Evolutionary conservation across 2,113 vertebrate species (phyloP), one percentile per base, ranked within the genome.

Genomic region (Numenius arquata): DNA sequence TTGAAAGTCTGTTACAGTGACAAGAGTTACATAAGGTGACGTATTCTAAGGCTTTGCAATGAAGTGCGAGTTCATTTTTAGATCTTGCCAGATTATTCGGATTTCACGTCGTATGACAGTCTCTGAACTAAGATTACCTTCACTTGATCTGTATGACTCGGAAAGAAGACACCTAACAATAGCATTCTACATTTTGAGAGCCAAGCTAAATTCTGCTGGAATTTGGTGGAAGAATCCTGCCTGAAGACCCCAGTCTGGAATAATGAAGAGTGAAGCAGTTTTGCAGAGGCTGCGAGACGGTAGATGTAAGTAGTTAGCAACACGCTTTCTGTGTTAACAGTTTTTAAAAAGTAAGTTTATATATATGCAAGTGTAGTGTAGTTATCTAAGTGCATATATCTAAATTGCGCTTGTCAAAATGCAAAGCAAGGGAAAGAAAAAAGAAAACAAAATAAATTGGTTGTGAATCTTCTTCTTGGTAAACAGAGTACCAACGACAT

Each of bases 61-160:
- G 74, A 92, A 82, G 48, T 77, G 59, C 4, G 17, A 79, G 78
- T 6, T 97, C 85, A 62, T 94, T 97, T 96, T 95, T 80, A 93
- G 93, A 83, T 38, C 25, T 48, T 91, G 62, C 71, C 80, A 92
- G 45, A 77, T 95, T 89, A 90, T 96, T 93, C 78, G 83, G 71
- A 66, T 89, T 90, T 73, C 52, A 52, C 67, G 92, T 66, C 36
- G 48, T 47, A 20, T 66, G 77, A 47, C 74, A 89, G 71, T 17
- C 84, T 70, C 66, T 85, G 73, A 90, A 6, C 83, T 81, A 61
- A 66, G 90, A 87, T 78, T 95, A 67, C 77, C 94, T 88, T 79
- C 74, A 30, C 29, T 90, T 88, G 70, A 36, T 92, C 83, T 77
- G 52, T 62, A 3, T 58, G 41, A 21, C 62, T 94, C 81, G 81